These are phyloP conservation scores for Notamacropus eugenii DNA, from an alignment of 2,797 vertebrate species.

Conservation along the genomic window DNA sequence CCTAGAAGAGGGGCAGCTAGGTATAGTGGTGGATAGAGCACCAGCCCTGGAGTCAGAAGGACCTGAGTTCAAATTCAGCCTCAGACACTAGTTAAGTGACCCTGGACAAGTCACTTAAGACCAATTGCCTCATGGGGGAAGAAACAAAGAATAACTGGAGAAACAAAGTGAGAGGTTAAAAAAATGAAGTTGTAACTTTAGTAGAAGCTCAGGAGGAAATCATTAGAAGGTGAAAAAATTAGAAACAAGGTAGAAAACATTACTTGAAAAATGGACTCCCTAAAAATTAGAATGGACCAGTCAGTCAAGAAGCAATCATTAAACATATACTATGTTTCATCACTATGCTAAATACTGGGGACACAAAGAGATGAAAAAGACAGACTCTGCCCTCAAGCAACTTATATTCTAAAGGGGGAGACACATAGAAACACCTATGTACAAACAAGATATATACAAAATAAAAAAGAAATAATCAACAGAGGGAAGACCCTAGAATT, in stretches of 20 bases:
- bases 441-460: not conserved
- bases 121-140: not conserved
- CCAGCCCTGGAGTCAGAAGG: not conserved
- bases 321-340: too few species aligned
- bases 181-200: not conserved
- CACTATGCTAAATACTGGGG: not conserved
- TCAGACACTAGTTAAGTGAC: not conserved
- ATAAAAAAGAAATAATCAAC: not conserved
- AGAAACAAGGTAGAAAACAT: not conserved
- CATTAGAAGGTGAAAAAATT: not conserved
- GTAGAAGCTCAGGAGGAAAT: not conserved
- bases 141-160: not conserved
- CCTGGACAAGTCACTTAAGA: not conserved
- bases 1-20: not conserved
- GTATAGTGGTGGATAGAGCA: not conserved
- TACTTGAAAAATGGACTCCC: not conserved
- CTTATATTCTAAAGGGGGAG: not conserved
- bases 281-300: not conserved
- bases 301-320: not conserved
- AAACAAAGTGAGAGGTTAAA: not conserved
- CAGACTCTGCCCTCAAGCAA: not conserved
- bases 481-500: not conserved
- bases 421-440: not conserved
- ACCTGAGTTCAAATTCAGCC: not conserved
- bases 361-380: not conserved